Conservation (phyloP, 1,140 invertebrate species). For the Macrostomum lignano region DNA sequence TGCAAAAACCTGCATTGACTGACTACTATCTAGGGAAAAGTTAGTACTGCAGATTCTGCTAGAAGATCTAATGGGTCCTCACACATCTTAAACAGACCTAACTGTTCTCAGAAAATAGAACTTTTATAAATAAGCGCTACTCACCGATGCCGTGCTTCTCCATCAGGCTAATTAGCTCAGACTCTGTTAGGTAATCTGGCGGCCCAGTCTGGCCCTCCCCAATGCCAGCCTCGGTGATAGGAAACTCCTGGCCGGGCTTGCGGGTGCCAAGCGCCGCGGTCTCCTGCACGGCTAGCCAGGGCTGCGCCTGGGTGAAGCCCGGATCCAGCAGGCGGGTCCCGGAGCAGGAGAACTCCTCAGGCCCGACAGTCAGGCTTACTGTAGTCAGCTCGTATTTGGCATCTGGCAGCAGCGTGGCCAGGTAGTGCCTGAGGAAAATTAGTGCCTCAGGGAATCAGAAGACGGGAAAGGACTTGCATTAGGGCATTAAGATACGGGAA, state of each 20-base stretch:
- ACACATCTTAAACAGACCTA: too few species aligned
- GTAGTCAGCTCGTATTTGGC: constrained; percentile 58
- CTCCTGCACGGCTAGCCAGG: constrained; percentile 38
- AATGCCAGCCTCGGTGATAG: constrained; percentile 21
- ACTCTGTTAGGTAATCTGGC: constrained; percentile 84
- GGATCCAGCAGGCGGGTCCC: constrained; percentile 60
- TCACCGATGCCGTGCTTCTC: constrained; percentile 97
- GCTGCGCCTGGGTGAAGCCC: constrained; percentile 68
- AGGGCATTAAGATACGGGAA: too few species aligned
- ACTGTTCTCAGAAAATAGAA: too few species aligned
- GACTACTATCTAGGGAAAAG: too few species aligned
- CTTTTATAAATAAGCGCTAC: too few species aligned
- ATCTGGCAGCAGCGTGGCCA: constrained; percentile 38
- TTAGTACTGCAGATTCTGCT: too few species aligned
- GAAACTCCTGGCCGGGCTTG: neutral
- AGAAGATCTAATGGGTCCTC: too few species aligned
- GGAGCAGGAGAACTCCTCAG: constrained; percentile 50
- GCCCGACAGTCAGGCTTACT: constrained; percentile 42
- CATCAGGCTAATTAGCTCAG: constrained; percentile 90
- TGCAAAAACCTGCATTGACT: too few species aligned
- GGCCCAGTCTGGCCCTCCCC: constrained; percentile 65
- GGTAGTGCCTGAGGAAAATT: constrained; percentile 4
- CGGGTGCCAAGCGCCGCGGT: neutral
- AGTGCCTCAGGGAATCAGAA: neutral
- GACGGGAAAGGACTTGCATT: constrained; percentile 2